Conservation (phyloP, 2,113 vertebrate genomes). For the Toxotes chatareus region DNA sequence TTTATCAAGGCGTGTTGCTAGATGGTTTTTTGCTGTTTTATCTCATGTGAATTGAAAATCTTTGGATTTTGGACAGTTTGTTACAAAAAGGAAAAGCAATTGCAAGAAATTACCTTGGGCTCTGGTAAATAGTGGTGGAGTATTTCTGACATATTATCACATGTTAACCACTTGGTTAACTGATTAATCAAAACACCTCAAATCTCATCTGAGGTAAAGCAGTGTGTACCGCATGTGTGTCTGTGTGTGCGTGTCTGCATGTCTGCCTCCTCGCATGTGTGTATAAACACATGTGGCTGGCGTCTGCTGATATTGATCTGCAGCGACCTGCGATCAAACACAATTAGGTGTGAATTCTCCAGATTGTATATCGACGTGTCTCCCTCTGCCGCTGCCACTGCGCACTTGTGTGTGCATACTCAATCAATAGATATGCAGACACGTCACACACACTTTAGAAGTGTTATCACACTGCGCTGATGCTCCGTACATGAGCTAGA, state of each 20-base stretch:
- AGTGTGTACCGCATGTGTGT: not conserved
- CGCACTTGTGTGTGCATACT: conserved; percentile 2
- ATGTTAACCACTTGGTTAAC: not conserved
- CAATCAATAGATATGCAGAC: conserved; percentile 43
- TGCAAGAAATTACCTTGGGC: not conserved
- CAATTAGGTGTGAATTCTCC: conserved; percentile 76
- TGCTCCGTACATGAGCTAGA: not conserved
- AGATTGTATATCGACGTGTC: conserved; percentile 60
- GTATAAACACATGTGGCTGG: conserved; percentile 20
- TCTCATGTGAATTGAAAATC: not conserved
- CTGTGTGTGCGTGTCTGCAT: conserved; percentile 1
- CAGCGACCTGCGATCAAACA: conserved; percentile 75
- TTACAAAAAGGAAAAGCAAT: not conserved
- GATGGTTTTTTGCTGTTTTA: not conserved
- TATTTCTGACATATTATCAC: not conserved
- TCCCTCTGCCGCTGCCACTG: conserved; percentile 7
- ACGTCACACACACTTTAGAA: conserved; percentile 37
- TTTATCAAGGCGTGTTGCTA: too few species aligned
- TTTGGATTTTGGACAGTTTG: not conserved
- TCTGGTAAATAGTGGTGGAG: not conserved
- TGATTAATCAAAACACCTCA: not conserved
- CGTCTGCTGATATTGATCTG: conserved; percentile 66
- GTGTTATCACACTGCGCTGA: conserved; percentile 21
- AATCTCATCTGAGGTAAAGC: not conserved
- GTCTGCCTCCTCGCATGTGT: not conserved